Evolutionary conservation across 1,140 invertebrate species (phyloP), one percentile per base, ranked within the genome.

Genomic region (Anthonomus grandis): DNA sequence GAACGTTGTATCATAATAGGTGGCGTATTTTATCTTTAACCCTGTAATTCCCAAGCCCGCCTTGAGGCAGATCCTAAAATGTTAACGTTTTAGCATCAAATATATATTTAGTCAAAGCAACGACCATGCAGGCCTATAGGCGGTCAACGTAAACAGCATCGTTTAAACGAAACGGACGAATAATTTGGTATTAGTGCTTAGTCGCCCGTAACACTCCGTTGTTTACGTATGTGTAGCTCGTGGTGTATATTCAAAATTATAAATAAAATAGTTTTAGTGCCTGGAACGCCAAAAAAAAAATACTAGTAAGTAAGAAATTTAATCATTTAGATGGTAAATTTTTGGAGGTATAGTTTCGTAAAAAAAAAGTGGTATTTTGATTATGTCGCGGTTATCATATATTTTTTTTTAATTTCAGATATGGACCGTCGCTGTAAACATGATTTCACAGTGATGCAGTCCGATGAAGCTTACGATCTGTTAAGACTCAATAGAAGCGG

Each of bases 251-350:
- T 39, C 37, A 39, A 39, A 39, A 17, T 39, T 39, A 9, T 6
- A 39, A 39, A 39, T 39, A 39, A 39, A 39, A 39, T 39, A 39
- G 37, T 39, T 39, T 39, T 39, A 39, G 37, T 39, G 37, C 37
- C 17, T 15, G 9, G 13, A 39, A 31, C 27, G 6, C 37, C 5
- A 39, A 9, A 12, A 39, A 39, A 39, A 39, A 39, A 39, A 12
- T 39, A 39, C 37, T 6, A 15, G 15, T 39, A 39, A 17, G 37
- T 39, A 39, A 6, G 9, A n/a, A 15, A 12, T 39, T 39, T 39
- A 39, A n/a, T 39, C 17, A 39, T 39, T 39, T 39, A 12, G 9
- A 6, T 39, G 17, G 37, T 39, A 39, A 39, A 17, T 12, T 12
- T 39, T n/a, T 39, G 37, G 37, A 39, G 10, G 13, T 13, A 15